Base-by-base conservation (phyloP, 2,113 vertebrate species). In the Numida meleagris region DNA sequence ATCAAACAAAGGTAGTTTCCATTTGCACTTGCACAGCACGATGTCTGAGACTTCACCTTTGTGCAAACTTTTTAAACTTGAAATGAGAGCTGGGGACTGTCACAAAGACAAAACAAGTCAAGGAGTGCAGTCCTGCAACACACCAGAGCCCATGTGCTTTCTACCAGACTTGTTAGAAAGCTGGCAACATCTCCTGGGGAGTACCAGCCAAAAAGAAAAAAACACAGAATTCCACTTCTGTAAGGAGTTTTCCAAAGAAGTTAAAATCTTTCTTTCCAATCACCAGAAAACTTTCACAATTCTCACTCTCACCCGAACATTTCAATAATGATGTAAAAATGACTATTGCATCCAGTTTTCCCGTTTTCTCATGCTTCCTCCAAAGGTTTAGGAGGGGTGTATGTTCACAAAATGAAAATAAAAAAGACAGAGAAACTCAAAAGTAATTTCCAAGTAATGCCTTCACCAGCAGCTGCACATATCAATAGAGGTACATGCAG, bases 141-240 rank as follows among this genome's bases (percentile, higher is more conserved):
- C 42, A 65, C 42, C 46, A 53, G 31, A 76, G 42, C 36, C 84
- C 46, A 14, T 5, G 45, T 0, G 5, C 29, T 84, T 95, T 27
- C 36, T 78, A 75, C 38, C 55, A 81, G 82, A 85, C 72, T 73
- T 74, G 63, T 59, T 76, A 75, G 74, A 79, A 93, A 82, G 62
- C 50, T 89, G 81, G 74, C 71, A 92, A 72, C 46, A 85, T 53
- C 62, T 90, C 77, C 81, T 70, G 78, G 19, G 36, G 48, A 94
- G 45, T 21, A 50, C 36, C 63, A 90, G 79, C 45, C 59, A 66
- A 62, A 46, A 61, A 36, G 21, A 4, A 48, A 48, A 48, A 48
- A 21, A 45, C 40, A 21, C 40, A 87, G 71, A 82, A 85, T 46
- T 63, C n/a, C 7, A 1, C 36, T 80, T 76, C 63, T 82, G 55